Conservation (phyloP, 2,888 invertebrate genomes). For the Dorcus parallelipipedus region DNA sequence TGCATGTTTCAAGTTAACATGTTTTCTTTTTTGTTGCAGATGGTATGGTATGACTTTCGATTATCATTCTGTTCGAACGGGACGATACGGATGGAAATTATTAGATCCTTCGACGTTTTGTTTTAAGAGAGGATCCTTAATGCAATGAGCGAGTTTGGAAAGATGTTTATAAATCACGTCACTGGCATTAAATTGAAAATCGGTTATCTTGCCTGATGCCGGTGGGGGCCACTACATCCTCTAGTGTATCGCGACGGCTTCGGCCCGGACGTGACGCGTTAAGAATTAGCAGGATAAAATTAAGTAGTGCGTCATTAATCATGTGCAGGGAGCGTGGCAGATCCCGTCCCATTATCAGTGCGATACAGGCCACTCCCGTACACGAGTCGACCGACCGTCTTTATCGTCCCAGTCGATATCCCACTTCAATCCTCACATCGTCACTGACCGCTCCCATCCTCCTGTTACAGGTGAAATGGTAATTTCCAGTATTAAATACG, state of each 20-base stretch:
- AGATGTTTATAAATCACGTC: constrained; percentile 36
- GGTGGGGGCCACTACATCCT: constrained; percentile 14
- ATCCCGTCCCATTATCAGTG: constrained; percentile 38
- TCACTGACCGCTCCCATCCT: constrained; percentile 39
- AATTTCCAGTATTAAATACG: constrained; percentile 75
- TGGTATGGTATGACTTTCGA: too few relatives aligned
- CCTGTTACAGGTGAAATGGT: constrained; percentile 72
- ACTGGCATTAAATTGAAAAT: constrained; percentile 36
- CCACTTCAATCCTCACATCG: constrained; percentile 38
- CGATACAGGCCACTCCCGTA: constrained; percentile 39
- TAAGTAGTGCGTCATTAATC: constrained; percentile 46
- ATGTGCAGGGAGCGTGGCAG: constrained; percentile 39
- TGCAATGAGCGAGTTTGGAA: too few relatives aligned
- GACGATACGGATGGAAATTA: too few relatives aligned
- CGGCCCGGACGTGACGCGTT: constrained; percentile 43
- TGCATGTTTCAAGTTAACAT: too few relatives aligned
- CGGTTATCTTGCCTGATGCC: constrained; percentile 30
- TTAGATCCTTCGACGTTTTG: too few relatives aligned
- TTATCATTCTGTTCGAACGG: too few relatives aligned
- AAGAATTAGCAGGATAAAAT: constrained; percentile 47
- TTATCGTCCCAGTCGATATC: too few relatives aligned
- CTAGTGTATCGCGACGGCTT: constrained; percentile 29
- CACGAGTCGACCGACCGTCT: constrained; percentile 14
- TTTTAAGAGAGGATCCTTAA: too few relatives aligned
- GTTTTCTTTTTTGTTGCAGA: too few relatives aligned